phyloP scores from a whole-genome alignment of 2,888 invertebrate genomes.

The Epinotia demarniana region DNA sequence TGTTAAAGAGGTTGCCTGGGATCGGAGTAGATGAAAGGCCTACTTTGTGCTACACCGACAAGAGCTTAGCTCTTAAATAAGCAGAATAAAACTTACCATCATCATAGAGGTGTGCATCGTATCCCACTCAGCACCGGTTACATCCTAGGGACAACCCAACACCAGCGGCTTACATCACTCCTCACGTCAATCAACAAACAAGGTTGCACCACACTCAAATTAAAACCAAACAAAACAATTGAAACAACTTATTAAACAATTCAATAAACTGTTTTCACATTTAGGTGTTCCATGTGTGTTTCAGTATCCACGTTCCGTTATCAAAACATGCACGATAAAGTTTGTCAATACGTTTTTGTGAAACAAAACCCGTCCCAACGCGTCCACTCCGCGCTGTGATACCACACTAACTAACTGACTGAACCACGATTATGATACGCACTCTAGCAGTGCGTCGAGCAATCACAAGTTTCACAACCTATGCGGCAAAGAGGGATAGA shows the following conservation, averaged over 20 bases:
- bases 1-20: no score
- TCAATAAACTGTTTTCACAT: constrained; percentile 31
- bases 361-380: constrained; percentile 57
- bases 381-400: constrained; percentile 57
- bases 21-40: no score
- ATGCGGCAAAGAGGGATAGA: constrained; percentile 59
- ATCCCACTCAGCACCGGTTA: constrained; percentile 58
- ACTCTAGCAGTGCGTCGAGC: constrained; percentile 53
- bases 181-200: constrained; percentile 78
- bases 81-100: constrained; percentile 68
- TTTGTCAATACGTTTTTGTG: constrained; percentile 76
- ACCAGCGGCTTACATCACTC: constrained; percentile 75
- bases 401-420: constrained; percentile 64
- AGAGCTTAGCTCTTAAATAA: no score
- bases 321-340: constrained; percentile 74
- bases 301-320: constrained; percentile 57
- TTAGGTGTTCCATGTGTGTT: constrained; percentile 47
- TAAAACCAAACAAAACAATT: constrained; percentile 54
- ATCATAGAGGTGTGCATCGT: constrained; percentile 81
- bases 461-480: constrained; percentile 46
- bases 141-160: constrained; percentile 71
- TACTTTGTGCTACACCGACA: no score
- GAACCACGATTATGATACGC: constrained; percentile 34
- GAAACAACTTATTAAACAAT: constrained; percentile 47
- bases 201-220: constrained; percentile 73